A percentile compares a stretch with the other conserved stretches of the same genome.
Evolutionary conservation across 2,797 vertebrate genomes (phyloP).

Genomic region (Mastacembelus armatus): DNA sequence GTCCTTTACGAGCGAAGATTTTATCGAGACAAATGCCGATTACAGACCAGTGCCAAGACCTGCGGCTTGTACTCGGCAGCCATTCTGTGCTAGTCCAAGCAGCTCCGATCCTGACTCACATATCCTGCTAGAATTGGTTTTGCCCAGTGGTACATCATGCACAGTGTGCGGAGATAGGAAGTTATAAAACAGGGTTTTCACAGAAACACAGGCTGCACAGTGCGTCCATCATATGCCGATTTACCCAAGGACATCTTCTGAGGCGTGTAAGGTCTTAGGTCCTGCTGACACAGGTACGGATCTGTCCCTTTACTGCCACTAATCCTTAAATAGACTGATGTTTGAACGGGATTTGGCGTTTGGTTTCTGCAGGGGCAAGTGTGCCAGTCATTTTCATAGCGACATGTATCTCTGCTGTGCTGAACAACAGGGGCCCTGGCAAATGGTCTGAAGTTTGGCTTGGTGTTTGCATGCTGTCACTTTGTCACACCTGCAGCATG

Average conservation of each 20-base stretch:
- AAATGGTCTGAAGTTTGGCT: conserved; percentile 49
- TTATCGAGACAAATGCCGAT: background rate
- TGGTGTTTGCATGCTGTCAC: conserved; percentile 72
- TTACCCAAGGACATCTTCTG: conserved; percentile 1
- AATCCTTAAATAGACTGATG: conserved; percentile 14
- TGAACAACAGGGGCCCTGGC: conserved; percentile 23
- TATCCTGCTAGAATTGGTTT: too few species aligned
- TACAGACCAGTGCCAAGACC: background rate
- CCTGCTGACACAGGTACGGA: background rate
- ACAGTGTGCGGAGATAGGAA: conserved; percentile 5
- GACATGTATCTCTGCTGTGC: conserved; percentile 37
- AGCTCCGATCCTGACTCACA: too few species aligned
- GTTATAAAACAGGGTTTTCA: conserved; percentile 36
- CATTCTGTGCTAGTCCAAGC: background rate
- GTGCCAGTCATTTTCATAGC: conserved; percentile 55
- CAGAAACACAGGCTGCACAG: background rate
- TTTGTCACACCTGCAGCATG: conserved; percentile 75
- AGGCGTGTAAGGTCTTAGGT: background rate
- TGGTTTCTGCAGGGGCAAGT: conserved; percentile 25
- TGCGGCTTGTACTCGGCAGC: background rate
- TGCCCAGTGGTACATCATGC: background rate
- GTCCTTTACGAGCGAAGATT: background rate
- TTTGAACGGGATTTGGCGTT: conserved; percentile 10
- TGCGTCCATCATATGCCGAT: conserved; percentile 15
- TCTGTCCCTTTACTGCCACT: accelerated